Evolutionary conservation across 37 sponge, comb jelly and placozoan genomes (phyloP), one percentile per base, ranked within the genome.

Genomic region (Petrosia ficiformis): DNA sequence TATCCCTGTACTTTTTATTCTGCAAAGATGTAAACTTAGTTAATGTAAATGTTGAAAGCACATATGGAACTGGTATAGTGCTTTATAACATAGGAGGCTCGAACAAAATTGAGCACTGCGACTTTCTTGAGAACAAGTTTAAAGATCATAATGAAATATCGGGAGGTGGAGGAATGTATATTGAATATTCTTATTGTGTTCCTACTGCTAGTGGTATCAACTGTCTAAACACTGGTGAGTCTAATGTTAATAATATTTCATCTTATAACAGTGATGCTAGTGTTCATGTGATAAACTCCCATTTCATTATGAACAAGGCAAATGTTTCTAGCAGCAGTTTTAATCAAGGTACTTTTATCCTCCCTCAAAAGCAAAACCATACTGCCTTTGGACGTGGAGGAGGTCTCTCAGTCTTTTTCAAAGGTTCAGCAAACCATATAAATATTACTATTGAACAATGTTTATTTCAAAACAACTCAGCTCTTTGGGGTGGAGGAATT

Each of bases 381-480:
- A 5, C 75, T 26, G 75, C 87, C 43, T 86, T 91, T 65, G 92
- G 92, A 0, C 70, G 84, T 43, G 92, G 92, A 28, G 92, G 87
- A 21, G 92, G 92, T 0, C 35, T 91, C 0, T 86, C 87, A 0
- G 39, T 91, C 3, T 83, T 79, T 54, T 75, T 91, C 40, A 86
- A 86, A 57, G 84, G 84, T 0, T 63, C 64, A 5, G 82, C 91
- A 30, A 28, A 3, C 28, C 42, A 78, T 39, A 86, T 70, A 57
- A 24, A 24, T 2, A 40, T 68, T 4, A 57, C 34, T 24, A 57
- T 79, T 37, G n/a, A 52, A 33, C n/a, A 33, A 2, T 73, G 67
- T 29, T 25, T 39, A 28, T 84, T 84, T 77, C 24, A 70, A 16
- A 39, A 67, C 44, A 84, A 84, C 52, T 10, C 19, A 25, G 65